Evolutionary conservation across 2,888 invertebrate species (phyloP).

Genomic region (Theristus sp.): DNA sequence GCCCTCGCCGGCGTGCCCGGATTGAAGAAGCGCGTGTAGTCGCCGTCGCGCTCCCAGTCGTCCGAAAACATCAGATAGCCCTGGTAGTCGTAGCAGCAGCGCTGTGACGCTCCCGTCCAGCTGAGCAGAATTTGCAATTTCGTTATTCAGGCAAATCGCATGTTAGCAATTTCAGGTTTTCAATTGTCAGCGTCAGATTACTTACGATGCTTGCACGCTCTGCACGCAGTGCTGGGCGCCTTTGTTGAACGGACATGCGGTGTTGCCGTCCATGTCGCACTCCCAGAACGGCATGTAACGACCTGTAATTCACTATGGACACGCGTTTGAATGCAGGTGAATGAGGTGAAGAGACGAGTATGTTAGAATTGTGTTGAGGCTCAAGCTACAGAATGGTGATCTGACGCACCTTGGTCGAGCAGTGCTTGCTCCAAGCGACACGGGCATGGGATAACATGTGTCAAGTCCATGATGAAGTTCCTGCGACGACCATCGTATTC

Average conservation of each 20-base stretch:
- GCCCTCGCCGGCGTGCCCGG: slow-evolving; percentile 21
- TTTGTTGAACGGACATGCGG: slow-evolving; percentile 62
- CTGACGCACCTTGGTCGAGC: slow-evolving; percentile 33
- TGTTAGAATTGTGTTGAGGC: not conserved
- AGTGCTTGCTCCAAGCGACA: slow-evolving; percentile 69
- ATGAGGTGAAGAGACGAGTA: no score
- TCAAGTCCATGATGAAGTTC: slow-evolving; percentile 21
- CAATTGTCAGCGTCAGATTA: slow-evolving; percentile 9
- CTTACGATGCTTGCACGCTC: slow-evolving; percentile 71
- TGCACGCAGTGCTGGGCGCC: slow-evolving; percentile 79
- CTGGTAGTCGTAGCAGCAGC: slow-evolving; percentile 87
- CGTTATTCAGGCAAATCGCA: no score
- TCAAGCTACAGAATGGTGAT: not conserved
- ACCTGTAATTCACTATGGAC: slow-evolving; percentile 41
- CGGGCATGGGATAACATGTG: slow-evolving; percentile 45
- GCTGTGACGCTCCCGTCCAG: slow-evolving; percentile 47
- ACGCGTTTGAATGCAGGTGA: no score
- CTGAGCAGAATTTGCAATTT: no score
- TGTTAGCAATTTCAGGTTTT: not conserved
- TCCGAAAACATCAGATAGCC: slow-evolving; percentile 75
- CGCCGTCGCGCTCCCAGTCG: slow-evolving; percentile 50
- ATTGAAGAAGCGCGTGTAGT: slow-evolving; percentile 19
- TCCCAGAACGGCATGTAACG: slow-evolving; percentile 72
- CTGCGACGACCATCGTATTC: slow-evolving; percentile 22
- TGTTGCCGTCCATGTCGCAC: slow-evolving; percentile 74